phyloP scores from a whole-genome alignment of 2,797 vertebrate species.

The Neosalanx taihuensis region DNA sequence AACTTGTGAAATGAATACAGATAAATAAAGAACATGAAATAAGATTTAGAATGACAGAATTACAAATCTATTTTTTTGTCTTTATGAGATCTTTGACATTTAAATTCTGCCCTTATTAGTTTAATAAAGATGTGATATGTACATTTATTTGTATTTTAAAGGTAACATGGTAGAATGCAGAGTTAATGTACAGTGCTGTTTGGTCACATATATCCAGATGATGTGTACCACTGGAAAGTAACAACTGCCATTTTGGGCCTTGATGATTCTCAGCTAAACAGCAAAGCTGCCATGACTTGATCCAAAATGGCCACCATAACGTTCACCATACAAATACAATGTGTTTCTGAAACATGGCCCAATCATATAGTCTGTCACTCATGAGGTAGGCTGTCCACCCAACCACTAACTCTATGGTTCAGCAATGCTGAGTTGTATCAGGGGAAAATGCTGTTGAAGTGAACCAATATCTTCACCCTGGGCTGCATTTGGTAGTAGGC shows the following conservation, averaged over 20 bases:
- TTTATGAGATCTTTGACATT: slow-evolving; percentile 36
- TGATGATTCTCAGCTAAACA: slow-evolving; percentile 23
- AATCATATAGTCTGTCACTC: slow-evolving; percentile 2
- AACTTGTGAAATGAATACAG: slow-evolving; percentile 34
- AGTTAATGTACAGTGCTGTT: slow-evolving; percentile 50
- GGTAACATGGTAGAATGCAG: slow-evolving; percentile 49
- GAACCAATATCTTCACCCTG: slow-evolving; percentile 22
- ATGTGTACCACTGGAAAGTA: slow-evolving; percentile 11
- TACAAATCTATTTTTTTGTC: slow-evolving; percentile 56
- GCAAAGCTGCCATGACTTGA: slow-evolving; percentile 10
- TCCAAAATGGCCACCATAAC: slow-evolving; percentile 39
- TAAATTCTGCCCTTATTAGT: slow-evolving; percentile 54
- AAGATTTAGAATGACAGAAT: slow-evolving; percentile 45
- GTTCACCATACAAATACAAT: slow-evolving; percentile 20
- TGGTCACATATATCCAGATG: slow-evolving; percentile 26
- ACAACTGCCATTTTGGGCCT: slow-evolving; percentile 39
- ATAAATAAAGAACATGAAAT: slow-evolving; percentile 15
- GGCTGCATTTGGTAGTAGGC: slow-evolving; percentile 53
- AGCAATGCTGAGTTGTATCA: slow-evolving; percentile 9
- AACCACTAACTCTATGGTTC: background rate
- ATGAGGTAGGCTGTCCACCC: background rate
- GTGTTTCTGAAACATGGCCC: slow-evolving; percentile 3
- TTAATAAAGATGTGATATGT: slow-evolving; percentile 40
- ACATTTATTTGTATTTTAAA: slow-evolving; percentile 66
- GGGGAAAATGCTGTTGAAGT: slow-evolving; percentile 17